phyloP scores from a whole-genome alignment of 2,888 invertebrate genomes.

The Polymixis flavicincta region DNA sequence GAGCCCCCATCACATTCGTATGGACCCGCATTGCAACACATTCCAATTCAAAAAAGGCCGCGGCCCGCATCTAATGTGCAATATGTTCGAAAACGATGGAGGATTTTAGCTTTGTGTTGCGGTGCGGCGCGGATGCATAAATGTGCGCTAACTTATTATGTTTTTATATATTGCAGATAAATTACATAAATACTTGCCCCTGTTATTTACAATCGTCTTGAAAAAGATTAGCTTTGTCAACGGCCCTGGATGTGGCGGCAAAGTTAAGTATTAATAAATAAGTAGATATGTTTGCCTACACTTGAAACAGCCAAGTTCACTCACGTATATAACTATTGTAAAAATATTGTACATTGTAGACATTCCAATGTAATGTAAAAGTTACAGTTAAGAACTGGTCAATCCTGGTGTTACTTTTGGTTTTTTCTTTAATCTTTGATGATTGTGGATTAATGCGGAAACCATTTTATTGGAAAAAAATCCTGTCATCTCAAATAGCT shows the following conservation, averaged over 20 bases:
- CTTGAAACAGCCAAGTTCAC: not conserved
- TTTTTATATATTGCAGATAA: not conserved
- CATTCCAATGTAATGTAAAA: constrained; percentile 36
- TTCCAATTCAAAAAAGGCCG: not conserved
- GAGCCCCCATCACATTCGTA: not conserved
- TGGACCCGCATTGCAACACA: too few species aligned
- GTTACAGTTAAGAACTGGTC: not conserved
- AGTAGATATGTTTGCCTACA: not conserved
- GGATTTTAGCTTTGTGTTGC: not conserved
- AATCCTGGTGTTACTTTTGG: constrained; percentile 1
- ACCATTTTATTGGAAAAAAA: not conserved
- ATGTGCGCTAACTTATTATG: not conserved
- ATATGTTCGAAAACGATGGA: not conserved
- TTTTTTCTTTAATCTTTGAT: not conserved
- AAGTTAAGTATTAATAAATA: not conserved
- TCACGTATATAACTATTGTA: constrained; percentile 19
- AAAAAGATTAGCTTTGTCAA: not conserved
- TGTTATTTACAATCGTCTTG: not conserved
- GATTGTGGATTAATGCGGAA: not conserved
- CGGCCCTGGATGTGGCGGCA: too few species aligned
- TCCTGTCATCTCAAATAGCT: not conserved
- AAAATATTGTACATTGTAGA: constrained; percentile 39
- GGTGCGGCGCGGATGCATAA: not conserved
- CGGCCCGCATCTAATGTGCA: not conserved
- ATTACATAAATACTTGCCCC: too few species aligned